Conservation (phyloP, 2,797 vertebrate genomes). For the Coendou prehensilis region DNA sequence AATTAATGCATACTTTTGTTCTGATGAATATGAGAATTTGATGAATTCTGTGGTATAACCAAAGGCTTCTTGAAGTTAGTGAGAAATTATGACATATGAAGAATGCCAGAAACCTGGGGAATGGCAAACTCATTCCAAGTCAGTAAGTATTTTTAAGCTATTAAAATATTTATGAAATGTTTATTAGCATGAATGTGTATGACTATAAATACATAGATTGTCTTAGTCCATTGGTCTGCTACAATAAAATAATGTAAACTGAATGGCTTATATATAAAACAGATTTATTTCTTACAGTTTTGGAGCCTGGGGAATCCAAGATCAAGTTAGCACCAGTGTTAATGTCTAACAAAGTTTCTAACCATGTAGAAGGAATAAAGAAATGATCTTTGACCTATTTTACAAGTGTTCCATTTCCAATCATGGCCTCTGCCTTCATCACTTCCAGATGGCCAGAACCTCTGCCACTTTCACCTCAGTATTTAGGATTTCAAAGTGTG, state of each 20-base stretch:
- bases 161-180: not conserved
- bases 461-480: not conserved
- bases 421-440: not conserved
- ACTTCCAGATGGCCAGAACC: not conserved
- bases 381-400: rapidly evolving
- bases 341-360: not conserved
- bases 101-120: not conserved
- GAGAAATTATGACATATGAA: not conserved
- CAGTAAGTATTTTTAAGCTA: not conserved
- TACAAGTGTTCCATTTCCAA: not conserved
- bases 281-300: not conserved
- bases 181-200: not conserved
- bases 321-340: not conserved
- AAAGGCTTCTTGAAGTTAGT: not conserved
- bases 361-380: not conserved
- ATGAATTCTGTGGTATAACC: not conserved
- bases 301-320: too few relatives aligned
- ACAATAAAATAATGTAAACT: not conserved
- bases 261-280: not conserved
- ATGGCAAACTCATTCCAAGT: not conserved
- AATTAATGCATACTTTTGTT: not conserved
- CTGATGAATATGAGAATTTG: not conserved
- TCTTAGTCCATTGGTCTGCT: too few relatives aligned
- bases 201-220: not conserved
- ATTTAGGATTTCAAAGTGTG: not conserved